These are phyloP conservation scores for Orgyia antiqua DNA, from an alignment of 2,888 invertebrate species.

Conservation along the genomic window DNA sequence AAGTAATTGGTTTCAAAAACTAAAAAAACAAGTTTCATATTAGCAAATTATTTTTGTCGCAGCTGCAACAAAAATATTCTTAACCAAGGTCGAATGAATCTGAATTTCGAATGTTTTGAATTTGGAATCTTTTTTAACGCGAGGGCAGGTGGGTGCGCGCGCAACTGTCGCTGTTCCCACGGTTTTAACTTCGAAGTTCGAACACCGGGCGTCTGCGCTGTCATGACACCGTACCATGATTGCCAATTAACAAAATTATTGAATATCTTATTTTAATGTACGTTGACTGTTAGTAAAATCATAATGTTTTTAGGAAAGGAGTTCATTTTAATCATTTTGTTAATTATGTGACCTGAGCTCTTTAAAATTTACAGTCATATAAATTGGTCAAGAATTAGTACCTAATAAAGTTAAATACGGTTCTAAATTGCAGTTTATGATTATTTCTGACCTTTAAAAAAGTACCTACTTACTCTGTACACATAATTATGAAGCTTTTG, in stretches of 20 bases:
- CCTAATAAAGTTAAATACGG: too few relatives aligned
- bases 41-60: too few relatives aligned
- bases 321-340: too few relatives aligned
- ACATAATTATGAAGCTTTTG: too few relatives aligned
- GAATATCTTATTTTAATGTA: slow-evolving; percentile 13
- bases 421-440: too few relatives aligned
- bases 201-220: slow-evolving; percentile 58
- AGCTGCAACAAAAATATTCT: slow-evolving; percentile 18
- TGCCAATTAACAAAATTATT: slow-evolving; percentile 65
- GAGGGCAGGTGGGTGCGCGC: slow-evolving; percentile 61
- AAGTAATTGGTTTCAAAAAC: too few relatives aligned
- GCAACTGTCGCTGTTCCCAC: slow-evolving; percentile 74
- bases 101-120: slow-evolving; percentile 51
- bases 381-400: not conserved
- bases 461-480: too few relatives aligned
- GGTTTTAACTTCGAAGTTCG: slow-evolving; percentile 39
- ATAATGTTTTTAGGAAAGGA: too few relatives aligned
- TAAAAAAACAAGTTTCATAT: slow-evolving; percentile 6
- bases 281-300: not conserved
- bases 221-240: slow-evolving; percentile 59
- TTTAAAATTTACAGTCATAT: not conserved
- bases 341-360: too few relatives aligned
- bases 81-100: slow-evolving; percentile 65
- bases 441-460: too few relatives aligned
- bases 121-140: slow-evolving; percentile 56